These are phyloP conservation scores for Saturnia japonica DNA, from an alignment of 2,888 invertebrate species.

Conservation along the genomic window DNA sequence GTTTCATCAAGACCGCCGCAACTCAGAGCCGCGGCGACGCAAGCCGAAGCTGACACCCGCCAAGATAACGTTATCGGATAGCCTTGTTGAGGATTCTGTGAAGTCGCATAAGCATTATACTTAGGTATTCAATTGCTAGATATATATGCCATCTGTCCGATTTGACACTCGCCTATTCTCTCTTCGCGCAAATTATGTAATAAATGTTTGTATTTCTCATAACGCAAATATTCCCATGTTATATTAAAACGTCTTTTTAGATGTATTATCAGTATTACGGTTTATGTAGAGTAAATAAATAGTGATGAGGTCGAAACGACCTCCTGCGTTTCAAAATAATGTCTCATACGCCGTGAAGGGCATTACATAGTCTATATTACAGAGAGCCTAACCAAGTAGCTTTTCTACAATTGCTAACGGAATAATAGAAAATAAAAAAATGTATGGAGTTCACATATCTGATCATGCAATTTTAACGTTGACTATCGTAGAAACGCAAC, in stretches of 20 bases:
- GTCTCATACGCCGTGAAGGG: neutral
- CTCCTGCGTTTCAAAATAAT: neutral
- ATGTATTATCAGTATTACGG: neutral
- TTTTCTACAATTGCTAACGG: too few relatives aligned
- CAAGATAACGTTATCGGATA: constrained; percentile 59
- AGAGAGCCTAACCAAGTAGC: too few relatives aligned
- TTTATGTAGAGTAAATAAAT: neutral
- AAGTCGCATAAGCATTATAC: constrained; percentile 37
- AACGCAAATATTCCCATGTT: neutral
- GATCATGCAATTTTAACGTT: too few relatives aligned
- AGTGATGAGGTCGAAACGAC: neutral
- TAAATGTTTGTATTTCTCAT: neutral
- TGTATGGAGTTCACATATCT: too few relatives aligned
- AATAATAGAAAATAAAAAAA: too few relatives aligned
- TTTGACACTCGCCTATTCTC: constrained; percentile 6
- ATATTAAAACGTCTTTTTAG: neutral
- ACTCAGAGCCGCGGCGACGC: constrained; percentile 36
- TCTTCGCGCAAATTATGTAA: constrained; percentile 8
- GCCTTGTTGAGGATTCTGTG: constrained; percentile 77
- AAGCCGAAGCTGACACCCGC: constrained; percentile 19
- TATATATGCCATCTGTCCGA: neutral
- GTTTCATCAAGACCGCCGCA: constrained; percentile 11
- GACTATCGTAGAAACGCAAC: too few relatives aligned
- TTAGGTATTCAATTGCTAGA: neutral
- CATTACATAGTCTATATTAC: too few relatives aligned